phyloP scores from a whole-genome alignment of 1,140 invertebrate genomes.

The Chelonus insularis region DNA sequence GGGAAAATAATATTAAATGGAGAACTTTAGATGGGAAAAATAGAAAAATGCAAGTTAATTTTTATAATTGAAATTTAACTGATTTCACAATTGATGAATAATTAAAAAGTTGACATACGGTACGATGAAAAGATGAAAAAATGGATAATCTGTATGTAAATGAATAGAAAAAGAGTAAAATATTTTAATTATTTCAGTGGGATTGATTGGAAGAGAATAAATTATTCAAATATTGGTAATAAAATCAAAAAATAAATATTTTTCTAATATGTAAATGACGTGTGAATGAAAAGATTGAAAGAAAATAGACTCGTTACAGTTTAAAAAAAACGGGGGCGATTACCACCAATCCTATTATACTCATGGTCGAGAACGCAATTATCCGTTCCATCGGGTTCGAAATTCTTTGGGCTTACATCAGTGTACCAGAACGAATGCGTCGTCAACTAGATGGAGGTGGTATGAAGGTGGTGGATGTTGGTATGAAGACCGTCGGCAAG shows the following conservation, averaged over 20 bases:
- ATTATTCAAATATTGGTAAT: no score
- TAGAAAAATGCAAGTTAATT: no score
- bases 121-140: no score
- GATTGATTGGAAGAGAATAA: no score
- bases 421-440: constrained; percentile 14
- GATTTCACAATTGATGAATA: no score
- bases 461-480: not conserved
- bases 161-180: no score
- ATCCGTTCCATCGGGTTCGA: constrained; percentile 17
- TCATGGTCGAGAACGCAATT: constrained; percentile 18
- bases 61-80: no score
- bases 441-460: constrained; percentile 6
- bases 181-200: no score
- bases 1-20: no score
- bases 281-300: not conserved
- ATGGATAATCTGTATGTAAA: no score
- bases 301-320: not conserved
- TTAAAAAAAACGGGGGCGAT: constrained; percentile 4
- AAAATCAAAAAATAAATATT: not conserved
- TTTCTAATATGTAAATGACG: not conserved
- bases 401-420: constrained; percentile 17
- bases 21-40: no score
- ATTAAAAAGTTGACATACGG: no score
- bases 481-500: not conserved
- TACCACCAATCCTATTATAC: constrained; percentile 12